Percentiles rank a stretch among this genome's conserved stretches.
These are phyloP conservation scores for Planiliza haematocheilus DNA, from an alignment of 2,113 vertebrate species.

Conservation along the genomic window DNA sequence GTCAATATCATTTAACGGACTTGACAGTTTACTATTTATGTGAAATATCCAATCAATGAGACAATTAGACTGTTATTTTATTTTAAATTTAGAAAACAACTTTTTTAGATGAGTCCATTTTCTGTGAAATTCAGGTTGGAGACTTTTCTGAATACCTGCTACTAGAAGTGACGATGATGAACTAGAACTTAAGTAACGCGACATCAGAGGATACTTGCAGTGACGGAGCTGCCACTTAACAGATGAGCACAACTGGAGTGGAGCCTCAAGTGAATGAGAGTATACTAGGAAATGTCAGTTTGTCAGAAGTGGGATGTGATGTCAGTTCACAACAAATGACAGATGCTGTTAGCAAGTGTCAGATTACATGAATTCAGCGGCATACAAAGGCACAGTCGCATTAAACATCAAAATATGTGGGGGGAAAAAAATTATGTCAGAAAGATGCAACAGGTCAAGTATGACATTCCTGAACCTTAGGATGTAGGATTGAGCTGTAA, in stretches of 20 bases:
- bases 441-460: constrained; percentile 1
- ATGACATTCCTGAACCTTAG: background rate
- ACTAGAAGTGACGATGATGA: background rate
- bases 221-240: constrained; percentile 29
- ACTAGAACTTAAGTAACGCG: constrained; percentile 11
- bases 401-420: background rate
- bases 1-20: background rate
- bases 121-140: background rate
- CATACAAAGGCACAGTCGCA: background rate
- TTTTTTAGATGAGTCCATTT: too few relatives aligned
- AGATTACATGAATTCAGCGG: background rate
- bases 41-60: background rate
- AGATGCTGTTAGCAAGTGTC: background rate
- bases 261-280: background rate
- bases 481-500: constrained; percentile 11
- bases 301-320: background rate
- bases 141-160: constrained; percentile 19
- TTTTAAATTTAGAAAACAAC: too few relatives aligned
- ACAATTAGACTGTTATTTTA: background rate
- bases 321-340: constrained; percentile 3
- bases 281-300: constrained; percentile 6
- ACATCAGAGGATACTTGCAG: constrained; percentile 22
- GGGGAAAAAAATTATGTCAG: background rate
- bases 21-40: background rate
- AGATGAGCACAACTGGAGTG: constrained; percentile 11